phyloP scores from a whole-genome alignment of 2,113 vertebrate species.

The Sakesphorus luctuosus region DNA sequence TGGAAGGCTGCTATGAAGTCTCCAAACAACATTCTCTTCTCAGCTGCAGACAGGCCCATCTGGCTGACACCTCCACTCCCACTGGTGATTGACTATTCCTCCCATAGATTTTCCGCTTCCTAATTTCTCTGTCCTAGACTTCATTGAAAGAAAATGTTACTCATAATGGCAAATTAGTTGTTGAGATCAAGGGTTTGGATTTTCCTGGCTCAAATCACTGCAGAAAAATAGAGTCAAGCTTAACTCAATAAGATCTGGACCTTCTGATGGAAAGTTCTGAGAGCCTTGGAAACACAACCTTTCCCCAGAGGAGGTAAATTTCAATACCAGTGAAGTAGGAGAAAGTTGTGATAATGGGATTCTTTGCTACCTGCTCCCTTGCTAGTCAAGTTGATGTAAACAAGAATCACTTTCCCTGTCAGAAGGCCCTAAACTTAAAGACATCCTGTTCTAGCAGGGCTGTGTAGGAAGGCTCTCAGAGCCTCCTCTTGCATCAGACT shows the following conservation, averaged over 20 bases:
- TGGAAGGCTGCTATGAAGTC: not conserved
- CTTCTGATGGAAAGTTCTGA: not conserved
- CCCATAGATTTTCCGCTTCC: not conserved
- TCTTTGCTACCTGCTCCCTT: not conserved
- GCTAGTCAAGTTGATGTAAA: not conserved
- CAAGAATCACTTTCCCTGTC: not conserved
- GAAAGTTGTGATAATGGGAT: not conserved
- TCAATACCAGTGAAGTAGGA: not conserved
- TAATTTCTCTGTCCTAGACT: not conserved
- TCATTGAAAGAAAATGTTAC: not conserved
- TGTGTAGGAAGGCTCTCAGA: not conserved
- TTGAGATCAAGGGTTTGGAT: not conserved
- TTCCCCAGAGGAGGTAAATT: not conserved
- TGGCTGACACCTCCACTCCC: not conserved
- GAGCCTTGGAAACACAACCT: not conserved
- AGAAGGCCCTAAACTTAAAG: not conserved
- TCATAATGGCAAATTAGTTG: not conserved
- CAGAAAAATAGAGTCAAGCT: not conserved
- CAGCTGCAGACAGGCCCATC: not conserved
- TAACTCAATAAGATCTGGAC: not conserved
- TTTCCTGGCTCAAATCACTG: not conserved
- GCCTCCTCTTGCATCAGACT: not conserved
- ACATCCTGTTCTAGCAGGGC: not conserved
- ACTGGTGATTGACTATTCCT: not conserved
- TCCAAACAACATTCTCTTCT: not conserved